Conservation (phyloP, 2,888 invertebrate species). For the Julus scandinavius region DNA sequence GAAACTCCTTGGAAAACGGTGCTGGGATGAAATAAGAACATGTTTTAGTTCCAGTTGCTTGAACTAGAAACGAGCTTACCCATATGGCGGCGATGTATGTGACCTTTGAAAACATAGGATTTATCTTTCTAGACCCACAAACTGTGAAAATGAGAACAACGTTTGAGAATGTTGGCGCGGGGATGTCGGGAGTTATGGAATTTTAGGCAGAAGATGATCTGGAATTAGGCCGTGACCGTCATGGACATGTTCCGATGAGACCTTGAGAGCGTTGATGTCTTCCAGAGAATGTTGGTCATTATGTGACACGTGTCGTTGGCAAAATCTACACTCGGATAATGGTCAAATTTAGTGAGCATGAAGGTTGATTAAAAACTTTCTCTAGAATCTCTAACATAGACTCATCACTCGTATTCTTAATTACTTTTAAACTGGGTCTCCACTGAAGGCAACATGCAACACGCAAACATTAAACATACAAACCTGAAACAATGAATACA, state of each 20-base stretch:
- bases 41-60: neutral
- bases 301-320: neutral
- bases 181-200: neutral
- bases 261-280: neutral
- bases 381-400: no score
- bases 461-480: no score
- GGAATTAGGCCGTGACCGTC: neutral
- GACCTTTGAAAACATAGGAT: neutral
- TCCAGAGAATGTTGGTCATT: no score
- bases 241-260: neutral
- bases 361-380: neutral
- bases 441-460: no score
- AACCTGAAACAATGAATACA: no score
- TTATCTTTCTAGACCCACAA: neutral
- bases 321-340: neutral
- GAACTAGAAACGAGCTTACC: neutral
- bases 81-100: neutral
- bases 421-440: no score
- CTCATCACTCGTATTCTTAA: no score
- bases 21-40: neutral
- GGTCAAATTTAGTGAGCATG: neutral
- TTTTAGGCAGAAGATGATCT: no score
- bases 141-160: neutral
- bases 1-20: constrained; percentile 22
- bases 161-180: neutral